Evolutionary conservation across 2,888 invertebrate genomes (phyloP).

Genomic region (Nomada flava): DNA sequence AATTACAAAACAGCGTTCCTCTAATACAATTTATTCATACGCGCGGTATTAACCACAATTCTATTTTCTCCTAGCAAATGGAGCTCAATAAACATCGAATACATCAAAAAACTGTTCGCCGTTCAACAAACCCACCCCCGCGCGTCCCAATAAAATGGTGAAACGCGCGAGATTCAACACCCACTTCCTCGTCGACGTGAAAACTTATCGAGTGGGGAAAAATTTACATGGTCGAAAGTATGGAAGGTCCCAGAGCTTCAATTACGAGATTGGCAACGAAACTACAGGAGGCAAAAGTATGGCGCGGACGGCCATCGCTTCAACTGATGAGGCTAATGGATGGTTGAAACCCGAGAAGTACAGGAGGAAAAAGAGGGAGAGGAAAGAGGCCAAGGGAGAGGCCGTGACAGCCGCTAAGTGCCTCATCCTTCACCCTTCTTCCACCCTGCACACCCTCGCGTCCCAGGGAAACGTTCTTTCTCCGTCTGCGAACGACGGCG

Average conservation of each 20-base stretch:
- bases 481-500: constrained; percentile 31
- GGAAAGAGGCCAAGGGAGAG: constrained; percentile 79
- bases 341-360: constrained; percentile 82
- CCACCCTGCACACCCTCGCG: constrained; percentile 50
- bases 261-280: constrained; percentile 79
- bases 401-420: constrained; percentile 82
- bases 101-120: too few relatives aligned
- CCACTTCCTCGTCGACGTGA: constrained; percentile 31
- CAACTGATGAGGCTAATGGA: constrained; percentile 84
- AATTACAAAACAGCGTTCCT: too few relatives aligned
- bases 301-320: constrained; percentile 78
- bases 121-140: not conserved
- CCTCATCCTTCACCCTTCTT: constrained; percentile 76
- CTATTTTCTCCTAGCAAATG: too few relatives aligned
- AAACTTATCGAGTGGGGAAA: constrained; percentile 26
- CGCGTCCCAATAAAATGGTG: not conserved
- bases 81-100: not conserved
- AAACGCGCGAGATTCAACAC: constrained; percentile 15
- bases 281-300: constrained; percentile 56
- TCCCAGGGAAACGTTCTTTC: constrained; percentile 8
- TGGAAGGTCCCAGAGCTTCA: constrained; percentile 74
- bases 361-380: constrained; percentile 70
- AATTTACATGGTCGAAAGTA: constrained; percentile 68
- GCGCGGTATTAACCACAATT: too few relatives aligned
- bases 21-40: too few relatives aligned